Evolutionary conservation across 2,888 invertebrate species (phyloP).

Genomic region (Aphodius granarius): DNA sequence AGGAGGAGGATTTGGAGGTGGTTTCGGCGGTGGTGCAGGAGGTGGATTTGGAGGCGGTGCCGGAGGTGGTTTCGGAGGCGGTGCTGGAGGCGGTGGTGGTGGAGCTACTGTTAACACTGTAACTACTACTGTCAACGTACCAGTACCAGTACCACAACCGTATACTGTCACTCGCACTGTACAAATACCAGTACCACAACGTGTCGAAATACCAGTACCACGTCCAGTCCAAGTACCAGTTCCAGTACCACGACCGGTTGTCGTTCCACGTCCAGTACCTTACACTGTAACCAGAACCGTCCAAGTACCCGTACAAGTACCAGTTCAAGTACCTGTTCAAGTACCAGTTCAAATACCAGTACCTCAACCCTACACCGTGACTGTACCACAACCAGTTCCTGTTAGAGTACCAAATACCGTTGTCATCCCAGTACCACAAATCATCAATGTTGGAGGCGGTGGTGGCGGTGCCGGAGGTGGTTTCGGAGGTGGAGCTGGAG

Average conservation of each 20-base stretch:
- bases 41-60: conserved; percentile 19
- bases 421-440: conserved; percentile 52
- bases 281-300: conserved; percentile 31
- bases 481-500: conserved; percentile 30
- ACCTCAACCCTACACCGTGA: conserved; percentile 58
- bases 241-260: conserved; percentile 62
- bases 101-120: conserved; percentile 46
- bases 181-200: conserved; percentile 58
- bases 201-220: conserved; percentile 50
- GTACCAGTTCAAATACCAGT: conserved; percentile 57
- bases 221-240: conserved; percentile 58
- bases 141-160: conserved; percentile 50
- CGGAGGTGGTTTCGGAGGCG: conserved; percentile 30
- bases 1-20: conserved; percentile 31
- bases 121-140: conserved; percentile 46
- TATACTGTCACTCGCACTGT: conserved; percentile 55
- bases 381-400: conserved; percentile 48
- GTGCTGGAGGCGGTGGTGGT: conserved; percentile 53
- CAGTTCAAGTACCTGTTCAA: conserved; percentile 52
- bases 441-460: conserved; percentile 46
- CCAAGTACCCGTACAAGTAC: conserved; percentile 53
- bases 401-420: conserved; percentile 45
- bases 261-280: conserved; percentile 59
- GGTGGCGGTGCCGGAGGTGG: conserved; percentile 28
- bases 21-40: conserved; percentile 23